These are phyloP conservation scores for Cataglyphis albicans DNA, from an alignment of 2,888 invertebrate species.

Conservation along the genomic window DNA sequence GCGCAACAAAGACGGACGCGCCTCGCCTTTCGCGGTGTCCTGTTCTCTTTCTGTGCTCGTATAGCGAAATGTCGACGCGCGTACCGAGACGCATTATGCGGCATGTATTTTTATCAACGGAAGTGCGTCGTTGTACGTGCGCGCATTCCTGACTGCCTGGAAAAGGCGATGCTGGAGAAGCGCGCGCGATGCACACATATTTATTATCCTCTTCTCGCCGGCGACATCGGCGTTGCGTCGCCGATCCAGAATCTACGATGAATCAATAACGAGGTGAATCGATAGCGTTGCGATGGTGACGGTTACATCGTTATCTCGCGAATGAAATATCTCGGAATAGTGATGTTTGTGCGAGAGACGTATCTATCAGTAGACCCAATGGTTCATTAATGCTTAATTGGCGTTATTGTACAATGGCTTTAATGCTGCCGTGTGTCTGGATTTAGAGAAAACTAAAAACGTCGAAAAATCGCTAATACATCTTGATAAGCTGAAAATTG, in stretches of 20 bases:
- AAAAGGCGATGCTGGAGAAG: slow-evolving; percentile 70
- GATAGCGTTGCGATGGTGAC: slow-evolving; percentile 38
- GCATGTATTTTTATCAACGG: slow-evolving; percentile 85
- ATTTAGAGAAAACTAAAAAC: background rate
- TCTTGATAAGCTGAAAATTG: background rate
- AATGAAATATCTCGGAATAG: slow-evolving; percentile 24
- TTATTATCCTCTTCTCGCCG: slow-evolving; percentile 32
- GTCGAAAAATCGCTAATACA: too few species aligned
- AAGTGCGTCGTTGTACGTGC: slow-evolving; percentile 85
- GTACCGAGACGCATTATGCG: slow-evolving; percentile 81
- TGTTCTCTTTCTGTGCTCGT: slow-evolving; percentile 55
- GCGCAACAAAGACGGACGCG: slow-evolving; percentile 31
- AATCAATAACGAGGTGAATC: slow-evolving; percentile 37
- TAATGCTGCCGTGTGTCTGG: background rate
- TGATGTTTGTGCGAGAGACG: background rate
- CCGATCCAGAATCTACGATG: slow-evolving; percentile 42
- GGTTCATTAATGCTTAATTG: slow-evolving; percentile 30
- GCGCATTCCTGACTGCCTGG: slow-evolving; percentile 82
- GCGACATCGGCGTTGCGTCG: slow-evolving; percentile 5
- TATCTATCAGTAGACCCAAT: background rate
- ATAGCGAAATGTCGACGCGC: slow-evolving; percentile 75
- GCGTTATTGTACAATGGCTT: background rate
- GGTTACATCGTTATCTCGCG: slow-evolving; percentile 44
- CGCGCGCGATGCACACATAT: slow-evolving; percentile 21
- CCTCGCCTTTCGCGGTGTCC: slow-evolving; percentile 55